Base-by-base conservation (phyloP, 2,113 vertebrate species). In the Peromyscus polionotus region DNA sequence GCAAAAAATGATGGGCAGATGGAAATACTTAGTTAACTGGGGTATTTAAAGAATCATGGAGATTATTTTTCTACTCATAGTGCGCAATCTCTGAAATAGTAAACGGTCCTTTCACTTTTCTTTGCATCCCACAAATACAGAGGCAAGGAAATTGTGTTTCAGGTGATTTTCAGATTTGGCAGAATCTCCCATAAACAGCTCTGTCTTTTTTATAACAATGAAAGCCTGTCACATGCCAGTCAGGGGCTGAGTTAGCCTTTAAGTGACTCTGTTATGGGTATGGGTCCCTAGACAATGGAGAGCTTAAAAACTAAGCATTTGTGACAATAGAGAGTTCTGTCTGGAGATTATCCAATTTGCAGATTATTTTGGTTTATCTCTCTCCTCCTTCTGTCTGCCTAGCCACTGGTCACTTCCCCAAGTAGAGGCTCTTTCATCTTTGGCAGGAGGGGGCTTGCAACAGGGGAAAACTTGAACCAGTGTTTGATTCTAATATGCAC, bases 171-270 rank as follows among this genome's bases (percentile, higher is more conserved):
- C 65, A 88, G 73, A 54, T 83, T 92, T 85, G 68, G 85, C 28
- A 36, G 36, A 89, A 19, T 63, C 73, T 96, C 98, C 96, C 48
- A 68, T 96, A 88, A 92, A 80, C 77, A 83, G n/a, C 83, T 33
- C 11, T 94, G 14, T 61, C 33, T 79, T 79, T 72, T 91, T 90
- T 76, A 24, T 88, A 76, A 92, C 22, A 85, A 6, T 48, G 26
- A 84, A 93, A 93, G 76, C 67, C 16, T 85, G 81, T 45, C 88
- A 76, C n/a, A 26, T 86, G 61, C 10, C 39, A 22, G 11, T 72
- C 33, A 76, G 72, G 6, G 61, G 9, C 39, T 79, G 36, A 72
- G n/a, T 83, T 67, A 48, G 7, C 12, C 17, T 77, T 80, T 88
- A 67, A 72, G 24, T 54, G 63, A 65, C 31, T 75, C 22, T 90